phyloP scores from a whole-genome alignment of 2,797 vertebrate species.

The Thaleichthys pacificus region DNA sequence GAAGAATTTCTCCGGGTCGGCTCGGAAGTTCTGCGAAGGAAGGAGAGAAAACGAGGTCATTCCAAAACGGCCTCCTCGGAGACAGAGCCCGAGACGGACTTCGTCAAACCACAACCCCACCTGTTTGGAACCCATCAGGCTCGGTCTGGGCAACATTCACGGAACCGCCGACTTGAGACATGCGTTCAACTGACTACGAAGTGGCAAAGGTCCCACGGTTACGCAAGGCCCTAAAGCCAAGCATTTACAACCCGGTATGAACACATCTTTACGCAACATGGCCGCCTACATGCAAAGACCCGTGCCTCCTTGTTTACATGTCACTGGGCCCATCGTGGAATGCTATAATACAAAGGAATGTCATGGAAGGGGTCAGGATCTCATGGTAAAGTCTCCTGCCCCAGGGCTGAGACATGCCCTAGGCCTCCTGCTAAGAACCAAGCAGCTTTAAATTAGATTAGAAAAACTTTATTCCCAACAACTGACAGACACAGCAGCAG shows the following conservation, averaged over 20 bases:
- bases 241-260: background rate
- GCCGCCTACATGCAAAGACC: too few relatives aligned
- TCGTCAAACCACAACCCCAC: background rate
- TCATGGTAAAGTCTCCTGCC: background rate
- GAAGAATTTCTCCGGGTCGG: conserved; percentile 93
- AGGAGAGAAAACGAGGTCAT: background rate
- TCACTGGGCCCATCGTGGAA: conserved; percentile 4
- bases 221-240: background rate
- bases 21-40: conserved; percentile 82
- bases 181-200: background rate
- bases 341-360: conserved; percentile 7
- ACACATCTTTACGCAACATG: background rate
- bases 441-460: background rate
- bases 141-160: too few relatives aligned
- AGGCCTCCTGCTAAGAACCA: conserved; percentile 3
- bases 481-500: background rate
- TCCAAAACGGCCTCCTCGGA: background rate
- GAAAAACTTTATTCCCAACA: background rate
- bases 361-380: background rate
- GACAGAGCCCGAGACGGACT: background rate
- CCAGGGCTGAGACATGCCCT: background rate
- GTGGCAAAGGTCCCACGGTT: background rate
- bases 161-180: background rate
- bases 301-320: background rate
- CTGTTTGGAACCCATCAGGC: background rate